Conservation (phyloP, 2,888 invertebrate species). For the Thecophora atra region DNA sequence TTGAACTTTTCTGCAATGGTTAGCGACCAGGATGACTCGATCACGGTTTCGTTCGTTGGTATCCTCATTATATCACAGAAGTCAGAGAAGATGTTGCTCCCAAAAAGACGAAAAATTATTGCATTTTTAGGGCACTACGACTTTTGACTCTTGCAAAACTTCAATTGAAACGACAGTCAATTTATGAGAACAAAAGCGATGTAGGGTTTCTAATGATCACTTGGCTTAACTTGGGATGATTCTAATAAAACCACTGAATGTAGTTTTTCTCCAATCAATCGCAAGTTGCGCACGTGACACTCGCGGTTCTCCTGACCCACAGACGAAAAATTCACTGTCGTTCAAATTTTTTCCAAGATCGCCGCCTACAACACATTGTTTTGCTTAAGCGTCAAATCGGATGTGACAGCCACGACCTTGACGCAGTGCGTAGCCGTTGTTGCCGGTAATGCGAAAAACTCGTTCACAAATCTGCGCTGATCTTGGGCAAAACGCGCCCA, state of each 20-base stretch:
- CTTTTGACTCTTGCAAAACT: constrained; percentile 1
- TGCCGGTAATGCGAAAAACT: constrained; percentile 13
- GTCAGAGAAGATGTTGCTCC: constrained; percentile 8
- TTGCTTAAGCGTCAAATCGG: neutral
- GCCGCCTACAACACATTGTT: constrained; percentile 11
- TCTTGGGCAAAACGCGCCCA: constrained; percentile 11
- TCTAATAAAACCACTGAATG: neutral
- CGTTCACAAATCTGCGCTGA: constrained; percentile 21
- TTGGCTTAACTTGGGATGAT: no score
- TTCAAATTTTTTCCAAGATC: neutral
- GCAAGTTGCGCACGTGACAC: neutral
- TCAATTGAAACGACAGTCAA: neutral
- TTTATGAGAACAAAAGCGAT: no score
- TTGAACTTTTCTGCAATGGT: constrained; percentile 4
- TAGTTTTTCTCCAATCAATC: neutral
- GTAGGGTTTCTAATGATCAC: no score
- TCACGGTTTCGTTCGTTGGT: neutral
- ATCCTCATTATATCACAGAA: constrained; percentile 2
- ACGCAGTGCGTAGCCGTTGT: neutral
- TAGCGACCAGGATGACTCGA: constrained; percentile 18
- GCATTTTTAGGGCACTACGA: neutral
- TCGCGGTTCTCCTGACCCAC: constrained; percentile 1
- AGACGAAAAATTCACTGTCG: neutral
- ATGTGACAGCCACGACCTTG: constrained; percentile 29
- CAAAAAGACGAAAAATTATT: neutral